Evolutionary conservation across 2,113 vertebrate genomes (phyloP).

Genomic region (Zosterops japonicus): DNA sequence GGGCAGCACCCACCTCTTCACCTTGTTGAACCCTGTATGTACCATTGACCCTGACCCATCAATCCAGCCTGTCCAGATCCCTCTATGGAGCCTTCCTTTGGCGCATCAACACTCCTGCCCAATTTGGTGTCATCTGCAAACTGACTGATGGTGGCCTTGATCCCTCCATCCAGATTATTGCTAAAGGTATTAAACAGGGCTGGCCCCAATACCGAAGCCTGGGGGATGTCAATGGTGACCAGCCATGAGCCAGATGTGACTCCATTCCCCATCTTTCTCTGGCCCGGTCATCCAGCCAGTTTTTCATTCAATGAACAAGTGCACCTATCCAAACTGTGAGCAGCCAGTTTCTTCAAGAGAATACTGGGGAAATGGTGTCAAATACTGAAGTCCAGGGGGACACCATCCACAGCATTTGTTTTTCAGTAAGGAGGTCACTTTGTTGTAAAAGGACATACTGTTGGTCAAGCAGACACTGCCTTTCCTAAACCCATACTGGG

Average conservation of each 20-base stretch:
- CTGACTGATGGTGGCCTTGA: background rate
- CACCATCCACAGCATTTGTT: background rate
- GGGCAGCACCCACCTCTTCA: rapidly evolving
- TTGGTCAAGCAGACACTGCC: background rate
- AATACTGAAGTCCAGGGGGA: background rate
- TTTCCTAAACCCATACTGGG: background rate
- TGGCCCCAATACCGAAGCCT: background rate
- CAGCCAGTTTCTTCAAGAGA: background rate
- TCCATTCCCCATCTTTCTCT: background rate
- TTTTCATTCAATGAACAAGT: background rate
- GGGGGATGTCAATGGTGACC: background rate
- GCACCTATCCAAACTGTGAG: background rate
- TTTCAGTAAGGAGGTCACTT: background rate
- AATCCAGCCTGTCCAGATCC: background rate
- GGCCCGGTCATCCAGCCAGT: background rate
- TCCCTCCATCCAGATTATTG: background rate
- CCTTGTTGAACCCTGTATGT: background rate
- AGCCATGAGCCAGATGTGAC: background rate
- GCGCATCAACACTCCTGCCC: background rate
- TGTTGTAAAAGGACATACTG: background rate
- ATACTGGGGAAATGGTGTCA: background rate
- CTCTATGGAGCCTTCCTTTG: background rate
- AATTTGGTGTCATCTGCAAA: background rate
- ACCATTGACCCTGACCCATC: background rate
- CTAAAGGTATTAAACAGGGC: background rate